Base-by-base conservation (phyloP, 2,797 vertebrate genomes). In the Phoxinus dragarum region DNA sequence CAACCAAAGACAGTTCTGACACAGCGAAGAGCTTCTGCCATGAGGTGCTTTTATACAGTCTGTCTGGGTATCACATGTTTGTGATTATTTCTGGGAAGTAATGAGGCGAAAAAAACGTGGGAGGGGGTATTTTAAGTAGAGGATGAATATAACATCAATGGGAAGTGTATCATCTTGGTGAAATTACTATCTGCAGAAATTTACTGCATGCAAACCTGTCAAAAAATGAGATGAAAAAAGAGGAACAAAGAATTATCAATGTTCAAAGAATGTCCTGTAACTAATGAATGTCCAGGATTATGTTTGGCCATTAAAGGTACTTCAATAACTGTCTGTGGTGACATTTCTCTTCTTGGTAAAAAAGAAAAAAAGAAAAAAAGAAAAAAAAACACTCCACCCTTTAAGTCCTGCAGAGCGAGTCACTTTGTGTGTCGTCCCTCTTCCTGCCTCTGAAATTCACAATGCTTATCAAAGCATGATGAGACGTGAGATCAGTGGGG, bases 311-410 rank as follows among this genome's bases (percentile, higher is more conserved):
- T 92, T 94, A 95, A 93, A 89, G 93, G 91, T 87, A 92, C 94
- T 95, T 96, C 92, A 93, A 95, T 93, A 91, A 93, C 92, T 93
- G 91, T 94, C 94, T 93, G 88, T 81, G 88, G 84, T 94, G 90
- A 95, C 94, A 93, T 92, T 93, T 93, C 80, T 92, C 90, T 93
- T 91, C 90, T 91, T 90, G 90, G 90, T 92, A 87, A 86, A 79
- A 44, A 27, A 36, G 61, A 54, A 74, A 34, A 31, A 34, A 9
- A 3, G 10, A n/a, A 47, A 16, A 64, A 69, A 61, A 86, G 73
- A 86, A 86, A 23, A 59, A 86, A 74, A 80, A 86, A 6, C 10
- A 73, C 66, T 40, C 17, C 76, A 83, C 38, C 78, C 82, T 49
- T 80, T 64, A 81, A 61, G 83, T 82, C 83, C 78, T 87, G 78